Base-by-base conservation (phyloP, 2,888 invertebrate genomes). In the Dexiosoma caninum region DNA sequence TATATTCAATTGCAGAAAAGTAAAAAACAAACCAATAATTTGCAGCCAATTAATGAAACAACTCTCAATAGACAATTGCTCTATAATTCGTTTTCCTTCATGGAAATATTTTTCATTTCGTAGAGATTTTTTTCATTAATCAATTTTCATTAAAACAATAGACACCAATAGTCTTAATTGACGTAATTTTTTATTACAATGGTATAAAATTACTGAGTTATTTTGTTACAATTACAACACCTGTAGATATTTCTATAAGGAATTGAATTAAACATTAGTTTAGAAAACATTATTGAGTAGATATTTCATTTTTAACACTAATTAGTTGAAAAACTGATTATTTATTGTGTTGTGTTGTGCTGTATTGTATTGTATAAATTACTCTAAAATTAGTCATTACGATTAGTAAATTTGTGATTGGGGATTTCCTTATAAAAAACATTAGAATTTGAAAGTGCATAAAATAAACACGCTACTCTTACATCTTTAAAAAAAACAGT, bases 191-290 rank as follows among this genome's bases (percentile, higher is more conserved):
- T 14, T n/a, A 12, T 35, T 37, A 2, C 35, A 70, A 46, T 51
- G 16, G 40, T 32, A 32, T 12, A 40, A 59, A 12, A 35, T 35
- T 69, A 76, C 60, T 62, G 23, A 62, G 40, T 70, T 69, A 69
- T 53, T 70, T 77, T 69, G 37, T 8, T 62, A 62, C 69, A 77
- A 77, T 77, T 77, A 62, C 69, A 69, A 77, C 76, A 77, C 76
- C 62, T 70, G 69, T 70, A 70, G 21, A 10, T 19, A 32, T 55
- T 69, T 67, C 32, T 69, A 62, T 76, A 76, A 69, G 76, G 67
- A 67, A 76, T 75, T 75, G 42, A 60, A 60, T 44, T 69, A 19
- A 30, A 60, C 14, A 57, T 51, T 42, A 51, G n/a, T 30, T 64
- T n/a, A 74, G 37, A 23, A n/a, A 0, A 69, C 16, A 60, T 69